phyloP scores from a whole-genome alignment of 2,888 invertebrate genomes.

The Prosapia bicincta region DNA sequence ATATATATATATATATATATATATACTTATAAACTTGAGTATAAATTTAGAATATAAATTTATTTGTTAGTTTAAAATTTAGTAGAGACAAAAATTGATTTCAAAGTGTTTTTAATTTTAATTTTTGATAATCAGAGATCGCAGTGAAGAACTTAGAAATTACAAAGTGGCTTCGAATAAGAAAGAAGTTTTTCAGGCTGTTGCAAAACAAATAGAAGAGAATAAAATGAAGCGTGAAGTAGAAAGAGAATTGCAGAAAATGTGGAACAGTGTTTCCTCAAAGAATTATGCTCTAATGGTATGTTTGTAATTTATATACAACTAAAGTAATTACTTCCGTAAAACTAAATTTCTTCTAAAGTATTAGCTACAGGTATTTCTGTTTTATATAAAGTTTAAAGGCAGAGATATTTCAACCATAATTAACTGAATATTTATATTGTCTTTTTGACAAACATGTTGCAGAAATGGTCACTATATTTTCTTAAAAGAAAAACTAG shows the following conservation, averaged over 20 bases:
- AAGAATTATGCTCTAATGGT: slow-evolving; percentile 25
- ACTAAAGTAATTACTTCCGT: no score
- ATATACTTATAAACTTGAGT: background rate
- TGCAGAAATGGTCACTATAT: no score
- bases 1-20: no score
- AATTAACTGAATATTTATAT: no score
- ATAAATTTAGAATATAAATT: background rate
- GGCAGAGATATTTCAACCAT: no score
- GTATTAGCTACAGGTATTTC: no score
- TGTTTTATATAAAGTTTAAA: no score
- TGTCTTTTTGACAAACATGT: no score
- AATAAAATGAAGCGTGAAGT: slow-evolving; percentile 9
- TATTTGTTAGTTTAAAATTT: background rate
- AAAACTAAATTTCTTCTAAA: no score
- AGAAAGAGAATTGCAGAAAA: slow-evolving; percentile 15
- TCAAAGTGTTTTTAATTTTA: background rate
- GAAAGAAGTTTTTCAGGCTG: slow-evolving; percentile 13
- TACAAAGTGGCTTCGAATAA: slow-evolving; percentile 15
- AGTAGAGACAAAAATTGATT: no score
- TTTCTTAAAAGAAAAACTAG: no score
- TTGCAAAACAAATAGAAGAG: slow-evolving; percentile 14
- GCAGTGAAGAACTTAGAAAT: slow-evolving; percentile 14
- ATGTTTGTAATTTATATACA: background rate
- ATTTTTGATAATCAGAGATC: slow-evolving; percentile 3
- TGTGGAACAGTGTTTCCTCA: slow-evolving; percentile 13